A percentile compares a stretch with the other conserved stretches of the same genome.
Evolutionary conservation across 2,888 invertebrate genomes (phyloP).

Genomic region (Carterocephalus palaemon): DNA sequence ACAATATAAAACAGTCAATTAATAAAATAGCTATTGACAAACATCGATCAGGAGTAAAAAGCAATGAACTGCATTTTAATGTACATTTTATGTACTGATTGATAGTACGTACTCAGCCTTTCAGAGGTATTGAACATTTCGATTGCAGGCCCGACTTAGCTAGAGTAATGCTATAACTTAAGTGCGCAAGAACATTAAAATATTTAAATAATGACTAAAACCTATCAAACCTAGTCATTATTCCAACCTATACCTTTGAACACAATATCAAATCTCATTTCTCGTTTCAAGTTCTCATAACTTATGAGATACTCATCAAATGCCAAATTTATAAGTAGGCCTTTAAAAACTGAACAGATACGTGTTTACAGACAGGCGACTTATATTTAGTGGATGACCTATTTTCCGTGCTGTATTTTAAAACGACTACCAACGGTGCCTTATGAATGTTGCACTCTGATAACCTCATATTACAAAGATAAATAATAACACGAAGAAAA

Average conservation of each 20-base stretch:
- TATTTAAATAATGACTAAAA: too few relatives aligned
- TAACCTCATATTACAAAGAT: slow-evolving; percentile 35
- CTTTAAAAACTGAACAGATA: too few relatives aligned
- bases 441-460: slow-evolving; percentile 38
- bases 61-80: slow-evolving; percentile 35
- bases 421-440: slow-evolving; percentile 32
- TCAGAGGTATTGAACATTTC: slow-evolving; percentile 19
- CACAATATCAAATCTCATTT: too few relatives aligned
- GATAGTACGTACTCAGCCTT: slow-evolving; percentile 13
- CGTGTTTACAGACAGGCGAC: too few relatives aligned
- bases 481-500: slow-evolving; percentile 33
- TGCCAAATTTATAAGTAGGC: too few relatives aligned
- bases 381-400: slow-evolving; percentile 12
- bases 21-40: slow-evolving; percentile 9
- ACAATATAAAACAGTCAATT: slow-evolving; percentile 7
- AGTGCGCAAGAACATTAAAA: too few relatives aligned
- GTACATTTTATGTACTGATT: slow-evolving; percentile 30
- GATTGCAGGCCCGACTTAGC: too few relatives aligned
- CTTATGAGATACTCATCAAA: too few relatives aligned
- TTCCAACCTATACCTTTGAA: too few relatives aligned
- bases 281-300: too few relatives aligned
- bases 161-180: too few relatives aligned
- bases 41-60: slow-evolving; percentile 25
- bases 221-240: too few relatives aligned
- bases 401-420: slow-evolving; percentile 8